Percentiles rank a stretch among this genome's conserved stretches.
These are phyloP conservation scores for Squalus acanthias DNA, from an alignment of 2,797 vertebrate species.

Conservation along the genomic window DNA sequence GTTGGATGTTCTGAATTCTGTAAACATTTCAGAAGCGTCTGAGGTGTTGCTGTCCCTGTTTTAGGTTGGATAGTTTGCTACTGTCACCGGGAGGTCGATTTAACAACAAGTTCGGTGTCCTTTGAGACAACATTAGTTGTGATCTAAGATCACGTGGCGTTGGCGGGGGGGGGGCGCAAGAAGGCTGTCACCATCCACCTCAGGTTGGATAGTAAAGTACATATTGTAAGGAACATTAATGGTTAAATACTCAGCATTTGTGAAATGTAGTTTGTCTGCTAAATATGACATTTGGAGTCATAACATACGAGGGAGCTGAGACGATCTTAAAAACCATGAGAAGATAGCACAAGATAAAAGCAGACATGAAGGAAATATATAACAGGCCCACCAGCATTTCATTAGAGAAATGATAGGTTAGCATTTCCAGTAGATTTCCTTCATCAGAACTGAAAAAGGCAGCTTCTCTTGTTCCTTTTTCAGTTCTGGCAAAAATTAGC, in stretches of 20 bases:
- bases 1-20: neutral
- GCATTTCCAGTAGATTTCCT: neutral
- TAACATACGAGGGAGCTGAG: neutral
- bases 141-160: no score
- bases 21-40: neutral
- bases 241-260: neutral
- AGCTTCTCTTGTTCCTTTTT: neutral
- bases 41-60: neutral
- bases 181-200: no score
- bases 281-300: neutral
- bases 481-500: neutral
- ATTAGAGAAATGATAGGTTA: neutral
- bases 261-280: neutral
- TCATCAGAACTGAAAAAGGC: neutral
- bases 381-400: neutral
- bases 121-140: no score
- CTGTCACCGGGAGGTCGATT: no score
- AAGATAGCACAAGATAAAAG: neutral
- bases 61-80: neutral
- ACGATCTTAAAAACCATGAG: neutral
- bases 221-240: neutral
- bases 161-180: no score
- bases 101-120: no score
- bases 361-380: neutral
- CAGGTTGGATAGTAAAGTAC: neutral